These are phyloP conservation scores for Noctua pronuba DNA, from an alignment of 2,888 invertebrate species.

Conservation along the genomic window DNA sequence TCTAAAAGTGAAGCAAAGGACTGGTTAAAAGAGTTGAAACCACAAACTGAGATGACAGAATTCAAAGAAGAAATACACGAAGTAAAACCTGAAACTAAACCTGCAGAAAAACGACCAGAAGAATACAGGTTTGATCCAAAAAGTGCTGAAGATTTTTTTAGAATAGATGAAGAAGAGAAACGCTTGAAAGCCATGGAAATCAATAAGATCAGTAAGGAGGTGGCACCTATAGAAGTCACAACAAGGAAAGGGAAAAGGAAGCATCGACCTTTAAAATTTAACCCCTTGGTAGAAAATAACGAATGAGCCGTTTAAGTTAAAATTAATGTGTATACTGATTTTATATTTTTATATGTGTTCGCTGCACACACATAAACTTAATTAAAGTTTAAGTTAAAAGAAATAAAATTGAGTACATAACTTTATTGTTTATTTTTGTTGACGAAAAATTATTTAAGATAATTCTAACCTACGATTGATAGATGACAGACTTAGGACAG, in stretches of 20 bases:
- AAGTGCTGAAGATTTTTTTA: slow-evolving; percentile 41
- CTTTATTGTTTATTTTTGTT: background rate
- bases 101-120: slow-evolving; percentile 8
- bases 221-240: background rate
- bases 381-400: background rate
- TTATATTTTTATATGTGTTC: slow-evolving; percentile 55
- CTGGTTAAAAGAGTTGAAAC: slow-evolving; percentile 75
- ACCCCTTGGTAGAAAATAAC: slow-evolving; percentile 17
- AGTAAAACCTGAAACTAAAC: slow-evolving; percentile 7
- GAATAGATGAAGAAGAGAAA: slow-evolving; percentile 34
- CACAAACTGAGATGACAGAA: slow-evolving; percentile 58
- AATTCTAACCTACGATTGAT: background rate
- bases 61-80: slow-evolving; percentile 12
- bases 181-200: slow-evolving; percentile 19
- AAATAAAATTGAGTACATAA: slow-evolving; percentile 5
- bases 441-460: background rate
- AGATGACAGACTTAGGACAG: background rate
- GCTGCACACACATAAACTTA: background rate
- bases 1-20: slow-evolving; percentile 82
- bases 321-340: slow-evolving; percentile 26
- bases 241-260: slow-evolving; percentile 21
- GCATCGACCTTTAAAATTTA: slow-evolving; percentile 45
- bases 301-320: background rate
- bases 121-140: slow-evolving; percentile 22
- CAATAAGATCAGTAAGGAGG: background rate